Percentiles rank a stretch among this genome's conserved stretches.
Conservation (phyloP, 1,140 invertebrate species). For the Drosophila guanche region DNA sequence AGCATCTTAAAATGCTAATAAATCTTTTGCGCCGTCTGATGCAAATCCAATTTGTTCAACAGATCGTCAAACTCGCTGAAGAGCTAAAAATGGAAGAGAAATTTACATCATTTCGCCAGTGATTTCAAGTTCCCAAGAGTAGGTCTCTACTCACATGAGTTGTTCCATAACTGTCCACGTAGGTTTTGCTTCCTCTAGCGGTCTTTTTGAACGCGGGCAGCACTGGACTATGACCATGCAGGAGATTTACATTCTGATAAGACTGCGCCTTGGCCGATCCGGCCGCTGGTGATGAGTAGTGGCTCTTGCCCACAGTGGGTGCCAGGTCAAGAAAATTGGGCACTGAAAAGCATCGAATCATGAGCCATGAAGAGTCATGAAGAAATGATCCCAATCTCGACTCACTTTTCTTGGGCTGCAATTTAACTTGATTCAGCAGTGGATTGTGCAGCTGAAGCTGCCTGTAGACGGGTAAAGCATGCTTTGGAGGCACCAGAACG, state of each 20-base stretch:
- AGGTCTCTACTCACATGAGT: slow-evolving; percentile 61
- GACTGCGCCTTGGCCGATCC: slow-evolving; percentile 68
- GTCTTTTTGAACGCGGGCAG: slow-evolving; percentile 67
- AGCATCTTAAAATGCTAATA: slow-evolving; percentile 52
- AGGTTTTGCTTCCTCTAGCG: slow-evolving; percentile 66
- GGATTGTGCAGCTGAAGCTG: slow-evolving; percentile 78
- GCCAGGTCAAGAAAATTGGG: slow-evolving; percentile 74
- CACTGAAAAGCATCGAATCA: slow-evolving; percentile 26
- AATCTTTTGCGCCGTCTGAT: slow-evolving; percentile 54
- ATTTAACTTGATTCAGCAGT: slow-evolving; percentile 78
- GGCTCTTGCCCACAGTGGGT: slow-evolving; percentile 67
- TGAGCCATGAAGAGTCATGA: neutral
- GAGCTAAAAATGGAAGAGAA: slow-evolving; percentile 47
- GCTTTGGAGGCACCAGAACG: slow-evolving; percentile 58
- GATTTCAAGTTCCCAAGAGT: neutral
- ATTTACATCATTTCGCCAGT: slow-evolving; percentile 9
- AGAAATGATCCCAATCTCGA: slow-evolving; percentile 1
- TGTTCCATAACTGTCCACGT: slow-evolving; percentile 76
- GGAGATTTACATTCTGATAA: slow-evolving; percentile 77
- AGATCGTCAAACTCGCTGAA: slow-evolving; percentile 80
- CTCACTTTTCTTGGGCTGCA: slow-evolving; percentile 76
- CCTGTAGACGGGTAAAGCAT: slow-evolving; percentile 67
- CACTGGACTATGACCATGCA: slow-evolving; percentile 62
- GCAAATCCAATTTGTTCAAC: slow-evolving; percentile 73
- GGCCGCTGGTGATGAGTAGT: slow-evolving; percentile 18